phyloP scores from a whole-genome alignment of 2,888 invertebrate genomes.

The Pocota personata region DNA sequence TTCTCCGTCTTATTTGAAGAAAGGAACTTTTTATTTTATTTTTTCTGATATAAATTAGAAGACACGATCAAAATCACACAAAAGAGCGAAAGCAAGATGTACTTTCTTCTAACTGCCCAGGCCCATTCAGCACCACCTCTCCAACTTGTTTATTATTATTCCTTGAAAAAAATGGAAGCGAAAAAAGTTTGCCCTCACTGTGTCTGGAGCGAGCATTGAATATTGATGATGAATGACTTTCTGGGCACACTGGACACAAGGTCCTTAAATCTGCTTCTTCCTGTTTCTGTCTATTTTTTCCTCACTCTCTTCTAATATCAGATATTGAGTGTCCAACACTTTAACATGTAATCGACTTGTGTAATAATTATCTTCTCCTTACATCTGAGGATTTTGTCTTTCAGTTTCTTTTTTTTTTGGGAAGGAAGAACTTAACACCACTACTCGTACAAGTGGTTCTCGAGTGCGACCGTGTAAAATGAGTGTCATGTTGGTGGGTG shows the following conservation, averaged over 20 bases:
- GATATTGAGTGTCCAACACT: slow-evolving; percentile 67
- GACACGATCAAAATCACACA: slow-evolving; percentile 74
- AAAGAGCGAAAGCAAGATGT: slow-evolving; percentile 64
- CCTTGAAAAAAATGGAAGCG: not conserved
- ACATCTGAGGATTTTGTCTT: slow-evolving; percentile 41
- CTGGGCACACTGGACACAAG: slow-evolving; percentile 47
- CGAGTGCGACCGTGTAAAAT: slow-evolving; percentile 65
- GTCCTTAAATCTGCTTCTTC: slow-evolving; percentile 46
- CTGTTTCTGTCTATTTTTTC: not conserved
- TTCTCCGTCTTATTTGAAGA: slow-evolving; percentile 47
- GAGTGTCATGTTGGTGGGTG: slow-evolving; percentile 47
- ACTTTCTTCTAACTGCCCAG: not conserved
- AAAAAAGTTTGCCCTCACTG: slow-evolving; percentile 48
- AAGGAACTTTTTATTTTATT: slow-evolving; percentile 31
- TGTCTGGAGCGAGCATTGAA: slow-evolving; percentile 70
- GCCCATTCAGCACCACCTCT: not conserved
- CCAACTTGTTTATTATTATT: slow-evolving; percentile 62
- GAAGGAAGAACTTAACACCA: slow-evolving; percentile 37
- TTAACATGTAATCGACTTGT: slow-evolving; percentile 70
- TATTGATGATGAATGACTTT: slow-evolving; percentile 72
- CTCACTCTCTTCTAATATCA: slow-evolving; percentile 23
- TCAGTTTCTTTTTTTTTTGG: not conserved
- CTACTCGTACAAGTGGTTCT: slow-evolving; percentile 71
- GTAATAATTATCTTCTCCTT: slow-evolving; percentile 69
- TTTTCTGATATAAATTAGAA: slow-evolving; percentile 67